A percentile compares a stretch with the other conserved stretches of the same genome.
phyloP scores from a whole-genome alignment of 2,888 invertebrate genomes.

The Phortica magna region DNA sequence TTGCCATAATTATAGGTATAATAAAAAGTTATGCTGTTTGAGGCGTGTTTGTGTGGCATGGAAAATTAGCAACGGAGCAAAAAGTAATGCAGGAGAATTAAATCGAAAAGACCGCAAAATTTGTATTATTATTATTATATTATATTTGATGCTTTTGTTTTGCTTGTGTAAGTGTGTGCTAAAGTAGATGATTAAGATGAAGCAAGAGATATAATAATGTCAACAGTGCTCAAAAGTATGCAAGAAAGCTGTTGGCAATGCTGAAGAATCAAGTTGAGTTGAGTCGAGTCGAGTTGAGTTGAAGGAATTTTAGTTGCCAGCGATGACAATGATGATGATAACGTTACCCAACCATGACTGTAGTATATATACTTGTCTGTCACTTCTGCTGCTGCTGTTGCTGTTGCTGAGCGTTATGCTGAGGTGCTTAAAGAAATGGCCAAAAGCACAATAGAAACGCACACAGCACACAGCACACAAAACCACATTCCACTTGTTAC shows the following conservation, averaged over 20 bases:
- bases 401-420: too few relatives aligned
- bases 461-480: too few relatives aligned
- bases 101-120: slow-evolving; percentile 67
- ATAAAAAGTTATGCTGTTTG: too few relatives aligned
- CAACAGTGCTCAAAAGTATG: too few relatives aligned
- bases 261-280: background rate
- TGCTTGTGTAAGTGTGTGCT: background rate
- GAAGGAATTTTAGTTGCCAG: too few relatives aligned
- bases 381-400: too few relatives aligned
- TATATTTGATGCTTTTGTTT: slow-evolving; percentile 50
- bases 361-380: background rate
- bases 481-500: slow-evolving; percentile 55
- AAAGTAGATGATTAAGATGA: background rate
- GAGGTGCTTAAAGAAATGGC: slow-evolving; percentile 20
- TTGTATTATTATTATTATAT: slow-evolving; percentile 54
- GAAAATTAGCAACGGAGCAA: too few relatives aligned
- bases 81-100: slow-evolving; percentile 54
- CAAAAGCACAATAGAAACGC: slow-evolving; percentile 31
- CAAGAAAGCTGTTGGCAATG: too few relatives aligned
- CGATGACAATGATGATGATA: too few relatives aligned
- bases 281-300: background rate
- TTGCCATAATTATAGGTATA: too few relatives aligned
- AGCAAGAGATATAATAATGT: background rate
- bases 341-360: background rate
- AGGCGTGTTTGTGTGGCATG: too few relatives aligned